Conservation (phyloP, 2,888 invertebrate species). For the Drosophila mayaguana region DNA sequence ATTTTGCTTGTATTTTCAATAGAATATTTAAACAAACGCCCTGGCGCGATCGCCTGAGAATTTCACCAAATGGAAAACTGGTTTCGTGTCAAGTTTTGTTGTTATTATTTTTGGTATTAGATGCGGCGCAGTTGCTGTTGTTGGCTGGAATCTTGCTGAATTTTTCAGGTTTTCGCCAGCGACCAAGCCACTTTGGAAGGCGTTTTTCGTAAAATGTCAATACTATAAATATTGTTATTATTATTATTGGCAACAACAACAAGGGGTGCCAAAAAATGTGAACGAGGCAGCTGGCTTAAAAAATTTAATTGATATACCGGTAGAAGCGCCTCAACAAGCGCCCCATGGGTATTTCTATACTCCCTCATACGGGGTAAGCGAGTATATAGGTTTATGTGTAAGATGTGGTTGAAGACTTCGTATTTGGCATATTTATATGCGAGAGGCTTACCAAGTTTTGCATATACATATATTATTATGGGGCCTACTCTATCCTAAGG, state of each 20-base stretch:
- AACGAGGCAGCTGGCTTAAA: constrained; percentile 9
- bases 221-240: constrained; percentile 26
- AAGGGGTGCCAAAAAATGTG: constrained; percentile 58
- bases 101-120: constrained; percentile 42
- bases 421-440: too few relatives aligned
- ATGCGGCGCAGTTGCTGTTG: constrained; percentile 51
- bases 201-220: constrained; percentile 43
- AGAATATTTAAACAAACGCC: constrained; percentile 37
- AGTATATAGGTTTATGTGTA: neutral
- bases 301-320: constrained; percentile 32
- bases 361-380: neutral
- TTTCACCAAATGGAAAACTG: constrained; percentile 71
- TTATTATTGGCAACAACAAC: constrained; percentile 23
- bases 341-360: neutral
- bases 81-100: constrained; percentile 38
- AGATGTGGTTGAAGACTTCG: too few relatives aligned
- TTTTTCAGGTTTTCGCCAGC: constrained; percentile 46
- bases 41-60: constrained; percentile 45
- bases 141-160: neutral
- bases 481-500: neutral
- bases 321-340: neutral
- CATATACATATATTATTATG: too few relatives aligned
- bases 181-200: constrained; percentile 45
- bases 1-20: neutral
- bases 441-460: too few relatives aligned